Base-by-base conservation (phyloP, 2,113 vertebrate genomes). In the Guaruba guarouba region DNA sequence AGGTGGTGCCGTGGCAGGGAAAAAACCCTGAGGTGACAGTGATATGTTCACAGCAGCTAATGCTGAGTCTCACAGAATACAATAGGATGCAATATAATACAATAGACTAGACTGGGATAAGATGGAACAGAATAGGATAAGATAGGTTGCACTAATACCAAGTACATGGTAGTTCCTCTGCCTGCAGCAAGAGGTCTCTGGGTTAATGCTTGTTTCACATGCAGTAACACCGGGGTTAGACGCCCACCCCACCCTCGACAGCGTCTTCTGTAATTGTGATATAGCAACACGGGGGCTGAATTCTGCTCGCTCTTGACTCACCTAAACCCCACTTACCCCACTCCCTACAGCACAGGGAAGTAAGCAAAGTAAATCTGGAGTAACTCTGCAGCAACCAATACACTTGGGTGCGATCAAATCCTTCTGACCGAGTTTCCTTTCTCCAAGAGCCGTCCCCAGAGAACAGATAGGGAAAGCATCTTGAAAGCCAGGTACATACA, bases 221-320 rank as follows among this genome's bases (percentile, higher is more conserved):
- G 15, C 20, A 44, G 52, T 35, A 80, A 37, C 9, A 10, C 52
- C 49, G 48, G 16, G 17, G 13, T 23, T 70, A 27, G 17, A 52
- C 4, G 2, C 22, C 20, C 15, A 7, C 3, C 23, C 11, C 7
- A 22, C 4, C 16, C 22, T 9, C 3, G 0, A 35, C 33, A 6
- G 13, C n/a, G 22, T 59, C 59, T 37, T 59, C 31, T 52, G 27
- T 35, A 51, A 28, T 5, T 61, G 11, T 46, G 14, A 11, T 70
- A 14, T 35, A 75, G 59, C 0, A 0, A 54, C 5, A 3, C 2
- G 1, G 33, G 33, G 49, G 6, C 71, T 80, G 35, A 90, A 83
- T 90, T 73, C 35, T 69, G 15, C 20, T 85, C 29, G n/a, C 7
- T 37, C 20, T 63, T 44, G 22, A 18, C 2, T 59, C 14, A 37